Percentiles rank a stretch among this genome's conserved stretches.
phyloP scores from a whole-genome alignment of 2,113 vertebrate genomes.

The Balaeniceps rex region DNA sequence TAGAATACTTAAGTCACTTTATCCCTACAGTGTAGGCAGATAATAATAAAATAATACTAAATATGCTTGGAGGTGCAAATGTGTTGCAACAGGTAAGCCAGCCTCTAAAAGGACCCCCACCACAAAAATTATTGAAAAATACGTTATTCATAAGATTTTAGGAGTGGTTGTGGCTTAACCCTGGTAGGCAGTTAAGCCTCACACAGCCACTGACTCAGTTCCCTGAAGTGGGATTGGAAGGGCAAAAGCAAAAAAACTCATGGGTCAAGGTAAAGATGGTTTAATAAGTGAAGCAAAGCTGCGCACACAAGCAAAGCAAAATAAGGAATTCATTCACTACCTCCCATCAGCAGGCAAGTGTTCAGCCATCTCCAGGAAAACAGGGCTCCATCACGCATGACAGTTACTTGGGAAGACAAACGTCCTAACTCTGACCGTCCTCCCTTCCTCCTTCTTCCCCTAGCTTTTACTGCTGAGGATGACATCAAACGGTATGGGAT shows the following conservation, averaged over 20 bases:
- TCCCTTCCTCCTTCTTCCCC: background rate
- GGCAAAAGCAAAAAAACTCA: background rate
- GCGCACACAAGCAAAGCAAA: background rate
- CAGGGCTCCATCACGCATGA: fast-evolving
- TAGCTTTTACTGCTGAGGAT: background rate
- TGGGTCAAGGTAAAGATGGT: background rate
- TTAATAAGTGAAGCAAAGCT: background rate
- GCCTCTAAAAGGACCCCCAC: background rate
- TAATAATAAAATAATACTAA: background rate
- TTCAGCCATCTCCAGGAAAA: background rate
- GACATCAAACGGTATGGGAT: no score
- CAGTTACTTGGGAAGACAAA: background rate
- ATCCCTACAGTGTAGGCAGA: background rate
- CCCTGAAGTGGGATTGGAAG: background rate
- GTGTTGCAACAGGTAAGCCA: background rate
- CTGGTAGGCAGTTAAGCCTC: background rate
- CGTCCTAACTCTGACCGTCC: fast-evolving
- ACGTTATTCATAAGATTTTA: background rate
- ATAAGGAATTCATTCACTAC: background rate
- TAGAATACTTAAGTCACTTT: background rate
- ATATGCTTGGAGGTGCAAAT: background rate
- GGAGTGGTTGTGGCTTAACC: background rate
- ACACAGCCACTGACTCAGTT: fast-evolving
- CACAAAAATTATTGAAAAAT: background rate
- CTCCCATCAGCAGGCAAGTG: background rate